Evolutionary conservation across 1,140 invertebrate genomes (phyloP).

Genomic region (Zaprionus kolodkinae): DNA sequence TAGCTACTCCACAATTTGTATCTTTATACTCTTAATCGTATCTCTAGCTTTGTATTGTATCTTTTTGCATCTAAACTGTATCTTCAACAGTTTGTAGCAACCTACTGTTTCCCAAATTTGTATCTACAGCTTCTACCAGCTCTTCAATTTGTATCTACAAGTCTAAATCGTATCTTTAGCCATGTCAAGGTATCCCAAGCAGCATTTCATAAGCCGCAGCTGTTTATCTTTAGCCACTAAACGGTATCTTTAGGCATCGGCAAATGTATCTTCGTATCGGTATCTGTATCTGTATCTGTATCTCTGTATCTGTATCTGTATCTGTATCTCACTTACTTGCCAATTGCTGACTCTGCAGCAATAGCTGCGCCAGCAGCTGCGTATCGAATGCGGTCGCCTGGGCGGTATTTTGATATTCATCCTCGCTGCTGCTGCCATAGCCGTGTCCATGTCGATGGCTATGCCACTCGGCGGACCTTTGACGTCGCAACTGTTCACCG

Average conservation of each 20-base stretch:
- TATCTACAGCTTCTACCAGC: too few relatives aligned
- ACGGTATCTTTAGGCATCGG: neutral
- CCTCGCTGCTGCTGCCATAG: constrained; percentile 86
- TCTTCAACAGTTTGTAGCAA: too few relatives aligned
- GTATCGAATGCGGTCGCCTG: constrained; percentile 83
- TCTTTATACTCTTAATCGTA: neutral
- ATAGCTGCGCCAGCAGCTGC: constrained; percentile 85
- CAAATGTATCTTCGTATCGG: neutral
- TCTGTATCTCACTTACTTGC: constrained; percentile 83
- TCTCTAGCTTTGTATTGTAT: neutral
- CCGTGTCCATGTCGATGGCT: constrained; percentile 85
- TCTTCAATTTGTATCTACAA: neutral
- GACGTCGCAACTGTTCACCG: constrained; percentile 85
- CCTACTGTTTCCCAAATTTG: too few relatives aligned
- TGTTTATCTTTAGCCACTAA: neutral
- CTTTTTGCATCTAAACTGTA: neutral
- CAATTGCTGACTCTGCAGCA: constrained; percentile 86
- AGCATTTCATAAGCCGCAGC: neutral
- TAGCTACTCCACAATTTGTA: neutral
- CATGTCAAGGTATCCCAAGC: neutral
- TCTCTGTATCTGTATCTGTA: neutral
- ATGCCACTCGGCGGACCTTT: constrained; percentile 87
- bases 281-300: neutral
- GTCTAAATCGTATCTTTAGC: neutral
- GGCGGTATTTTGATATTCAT: constrained; percentile 86